These are phyloP conservation scores for Lordiphosa stackelbergi DNA, from an alignment of 1,140 invertebrate species.

Conservation along the genomic window DNA sequence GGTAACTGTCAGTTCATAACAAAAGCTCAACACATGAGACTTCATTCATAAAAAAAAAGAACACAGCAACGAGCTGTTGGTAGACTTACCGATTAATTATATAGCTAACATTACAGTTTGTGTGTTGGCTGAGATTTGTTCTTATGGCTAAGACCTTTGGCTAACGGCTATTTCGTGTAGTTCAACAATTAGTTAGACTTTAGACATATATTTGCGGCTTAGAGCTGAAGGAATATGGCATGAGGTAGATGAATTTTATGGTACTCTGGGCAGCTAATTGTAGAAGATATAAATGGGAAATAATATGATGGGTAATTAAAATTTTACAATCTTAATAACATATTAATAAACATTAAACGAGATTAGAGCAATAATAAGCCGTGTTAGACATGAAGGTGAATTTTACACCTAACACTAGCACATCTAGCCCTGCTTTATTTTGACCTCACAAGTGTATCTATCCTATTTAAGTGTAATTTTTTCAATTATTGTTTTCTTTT, in stretches of 20 bases:
- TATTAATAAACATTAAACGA: too few species aligned
- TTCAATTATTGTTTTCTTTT: constrained; percentile 6
- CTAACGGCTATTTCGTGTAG: constrained; percentile 43
- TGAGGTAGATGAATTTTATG: constrained; percentile 42
- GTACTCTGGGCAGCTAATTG: constrained; percentile 43
- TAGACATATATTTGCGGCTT: constrained; percentile 12
- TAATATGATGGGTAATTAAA: too few species aligned
- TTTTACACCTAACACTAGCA: too few species aligned
- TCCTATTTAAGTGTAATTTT: too few species aligned
- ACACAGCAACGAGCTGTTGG: constrained; percentile 6
- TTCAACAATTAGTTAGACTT: constrained; percentile 46
- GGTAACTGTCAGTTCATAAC: constrained; percentile 54
- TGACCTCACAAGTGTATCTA: too few species aligned
- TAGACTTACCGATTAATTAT: constrained; percentile 44
- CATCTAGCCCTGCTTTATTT: too few species aligned
- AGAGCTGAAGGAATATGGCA: constrained; percentile 11
- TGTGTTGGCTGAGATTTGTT: constrained; percentile 13
- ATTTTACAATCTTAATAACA: too few species aligned
- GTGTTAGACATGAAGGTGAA: too few species aligned
- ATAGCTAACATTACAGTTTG: constrained; percentile 20
- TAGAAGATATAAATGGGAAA: too few species aligned
- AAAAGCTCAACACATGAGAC: constrained; percentile 33
- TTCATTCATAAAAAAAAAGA: constrained; percentile 37
- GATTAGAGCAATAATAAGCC: too few species aligned
- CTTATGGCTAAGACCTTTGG: constrained; percentile 34